Percentiles rank a stretch among this genome's conserved stretches.
Evolutionary conservation across 2,797 vertebrate genomes (phyloP).

Genomic region (Phalanger gymnotis): DNA sequence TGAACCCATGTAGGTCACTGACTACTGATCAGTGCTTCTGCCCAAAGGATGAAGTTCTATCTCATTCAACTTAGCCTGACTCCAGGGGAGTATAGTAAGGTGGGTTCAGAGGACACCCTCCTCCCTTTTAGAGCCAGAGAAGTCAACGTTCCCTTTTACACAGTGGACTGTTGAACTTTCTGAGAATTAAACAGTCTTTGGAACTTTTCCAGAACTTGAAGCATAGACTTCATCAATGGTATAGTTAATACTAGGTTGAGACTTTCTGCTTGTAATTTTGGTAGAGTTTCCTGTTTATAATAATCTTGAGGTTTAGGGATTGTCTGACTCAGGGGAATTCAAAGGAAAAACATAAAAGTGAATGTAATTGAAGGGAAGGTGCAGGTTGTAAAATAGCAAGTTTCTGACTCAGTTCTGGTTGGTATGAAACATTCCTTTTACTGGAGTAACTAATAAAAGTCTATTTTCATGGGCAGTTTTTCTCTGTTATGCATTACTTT

Average conservation of each 20-base stretch:
- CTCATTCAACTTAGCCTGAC: background rate
- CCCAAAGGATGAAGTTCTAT: background rate
- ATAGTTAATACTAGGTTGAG: conserved; percentile 69
- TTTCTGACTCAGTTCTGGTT: conserved; percentile 56
- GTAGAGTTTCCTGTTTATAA: conserved; percentile 66
- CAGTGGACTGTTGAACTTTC: background rate
- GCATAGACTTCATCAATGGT: conserved; percentile 9
- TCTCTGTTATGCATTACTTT: conserved; percentile 33
- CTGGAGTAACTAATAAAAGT: conserved; percentile 50
- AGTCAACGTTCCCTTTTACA: background rate
- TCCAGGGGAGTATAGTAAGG: background rate
- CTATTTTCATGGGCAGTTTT: conserved; percentile 35
- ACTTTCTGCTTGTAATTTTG: conserved; percentile 68
- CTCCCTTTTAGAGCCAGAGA: conserved; percentile 17
- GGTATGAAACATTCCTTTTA: conserved; percentile 40
- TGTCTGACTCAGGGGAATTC: conserved; percentile 61
- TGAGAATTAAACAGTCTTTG: background rate
- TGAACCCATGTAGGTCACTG: background rate
- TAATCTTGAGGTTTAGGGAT: conserved; percentile 66
- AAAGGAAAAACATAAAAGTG: conserved; percentile 65
- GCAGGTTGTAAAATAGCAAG: conserved; percentile 62
- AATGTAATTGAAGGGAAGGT: conserved; percentile 64
- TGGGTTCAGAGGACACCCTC: conserved; percentile 6
- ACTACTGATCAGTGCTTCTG: background rate
- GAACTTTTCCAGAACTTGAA: conserved; percentile 29